A percentile compares a stretch with the other conserved stretches of the same genome.
Evolutionary conservation across 2,797 vertebrate genomes (phyloP).

Genomic region (Anguilla pacifica): DNA sequence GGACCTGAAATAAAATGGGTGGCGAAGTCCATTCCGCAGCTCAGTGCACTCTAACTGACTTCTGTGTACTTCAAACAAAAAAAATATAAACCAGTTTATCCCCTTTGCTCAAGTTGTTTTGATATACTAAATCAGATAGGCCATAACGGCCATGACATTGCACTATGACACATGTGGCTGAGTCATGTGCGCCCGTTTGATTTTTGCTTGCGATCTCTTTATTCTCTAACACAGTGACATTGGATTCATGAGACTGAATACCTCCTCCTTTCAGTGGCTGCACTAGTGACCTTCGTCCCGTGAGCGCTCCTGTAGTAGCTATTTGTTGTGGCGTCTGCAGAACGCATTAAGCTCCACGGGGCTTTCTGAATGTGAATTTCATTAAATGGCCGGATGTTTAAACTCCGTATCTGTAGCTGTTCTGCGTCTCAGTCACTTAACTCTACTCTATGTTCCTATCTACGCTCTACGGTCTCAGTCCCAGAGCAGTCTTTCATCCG

Average conservation of each 20-base stretch:
- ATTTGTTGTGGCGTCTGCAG: constrained; percentile 21
- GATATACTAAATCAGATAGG: background rate
- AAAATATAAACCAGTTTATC: background rate
- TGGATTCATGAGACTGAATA: background rate
- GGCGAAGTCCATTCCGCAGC: background rate
- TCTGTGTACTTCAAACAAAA: background rate
- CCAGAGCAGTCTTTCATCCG: constrained; percentile 20
- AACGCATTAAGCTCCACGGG: constrained; percentile 14
- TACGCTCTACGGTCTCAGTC: background rate
- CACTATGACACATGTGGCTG: background rate
- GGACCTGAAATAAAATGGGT: constrained; percentile 41
- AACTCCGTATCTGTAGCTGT: constrained; percentile 25
- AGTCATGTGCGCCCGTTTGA: background rate
- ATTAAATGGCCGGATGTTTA: background rate
- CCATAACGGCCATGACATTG: background rate
- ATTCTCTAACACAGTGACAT: background rate
- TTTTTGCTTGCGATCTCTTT: background rate
- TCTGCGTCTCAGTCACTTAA: constrained; percentile 22
- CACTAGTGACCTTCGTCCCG: background rate
- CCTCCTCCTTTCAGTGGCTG: background rate
- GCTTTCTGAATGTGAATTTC: constrained; percentile 25
- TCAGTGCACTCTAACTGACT: background rate
- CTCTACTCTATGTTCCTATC: too few species aligned
- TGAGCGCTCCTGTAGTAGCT: background rate
- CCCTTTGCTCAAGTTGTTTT: background rate